phyloP scores from a whole-genome alignment of 2,113 vertebrate species.

The Xiphophorus couchianus region DNA sequence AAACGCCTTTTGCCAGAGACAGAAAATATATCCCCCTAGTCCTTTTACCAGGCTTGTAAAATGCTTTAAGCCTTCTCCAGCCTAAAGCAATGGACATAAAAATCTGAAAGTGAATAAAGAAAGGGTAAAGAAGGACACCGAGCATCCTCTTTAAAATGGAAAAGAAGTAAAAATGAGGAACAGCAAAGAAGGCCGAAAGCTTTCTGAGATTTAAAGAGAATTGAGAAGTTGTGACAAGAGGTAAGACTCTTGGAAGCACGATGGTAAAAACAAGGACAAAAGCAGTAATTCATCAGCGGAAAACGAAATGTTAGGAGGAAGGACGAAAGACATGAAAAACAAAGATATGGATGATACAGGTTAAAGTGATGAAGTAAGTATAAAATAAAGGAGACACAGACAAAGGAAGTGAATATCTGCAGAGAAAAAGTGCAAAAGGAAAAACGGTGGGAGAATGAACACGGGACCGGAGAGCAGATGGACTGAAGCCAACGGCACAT shows the following conservation, averaged over 20 bases:
- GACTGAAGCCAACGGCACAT: slow-evolving; percentile 39
- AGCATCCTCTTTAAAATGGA: neutral
- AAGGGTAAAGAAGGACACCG: neutral
- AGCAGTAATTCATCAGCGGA: neutral
- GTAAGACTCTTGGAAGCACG: neutral
- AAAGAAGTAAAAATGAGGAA: neutral
- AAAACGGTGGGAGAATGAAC: neutral
- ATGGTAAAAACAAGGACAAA: neutral
- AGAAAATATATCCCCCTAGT: neutral
- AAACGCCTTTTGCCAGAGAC: neutral
- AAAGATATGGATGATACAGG: neutral
- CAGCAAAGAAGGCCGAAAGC: neutral
- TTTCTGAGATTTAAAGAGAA: neutral
- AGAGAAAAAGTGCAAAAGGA: neutral
- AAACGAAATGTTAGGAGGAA: neutral
- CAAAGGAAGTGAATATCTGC: neutral
- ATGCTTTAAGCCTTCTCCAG: neutral
- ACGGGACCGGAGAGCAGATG: slow-evolving; percentile 15
- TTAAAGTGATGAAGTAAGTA: neutral
- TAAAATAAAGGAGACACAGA: neutral
- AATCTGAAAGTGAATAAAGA: neutral
- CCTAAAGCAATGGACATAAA: neutral
- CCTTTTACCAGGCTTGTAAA: neutral
- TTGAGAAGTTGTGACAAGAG: neutral
- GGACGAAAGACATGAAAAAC: neutral